Evolutionary conservation across 2,888 invertebrate genomes (phyloP), one percentile per base, ranked within the genome.

Genomic region (Apodemia duryi): DNA sequence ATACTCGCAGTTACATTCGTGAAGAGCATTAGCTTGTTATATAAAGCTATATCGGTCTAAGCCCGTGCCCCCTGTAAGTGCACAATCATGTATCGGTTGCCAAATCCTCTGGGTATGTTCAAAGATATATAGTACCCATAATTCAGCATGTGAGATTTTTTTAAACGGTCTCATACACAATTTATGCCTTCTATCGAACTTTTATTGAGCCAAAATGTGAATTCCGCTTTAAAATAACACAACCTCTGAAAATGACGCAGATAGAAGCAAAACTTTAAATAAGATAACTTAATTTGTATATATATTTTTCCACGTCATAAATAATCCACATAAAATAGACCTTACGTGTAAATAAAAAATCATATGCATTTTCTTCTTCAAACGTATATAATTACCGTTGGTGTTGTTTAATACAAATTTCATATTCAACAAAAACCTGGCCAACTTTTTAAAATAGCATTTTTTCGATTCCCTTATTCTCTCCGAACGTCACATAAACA

Each of bases 61-160:
- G 68, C 63, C 65, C 67, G 69, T 69, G 66, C 70, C 71, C 67
- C 67, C 76, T 76, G 81, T 88, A 88, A 90, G 90, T 89, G 90
- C 89, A 89, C 82, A 88, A 81, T 86, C 90, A 79, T 90, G 90
- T 90, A 86, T 84, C 81, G 86, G 85, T 86, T 88, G 86, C 88
- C 87, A 89, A 90, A 88, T 84, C 86, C 89, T 83, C 80, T 66
- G 82, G 86, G 86, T 81, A 80, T 75, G 78, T 74, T 67, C 75
- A 78, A 73, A 76, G 73, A 79, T 76, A 76, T 71, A 69, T 70
- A 71, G 72, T 69, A 73, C 78, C 79, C 80, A 83, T 86, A 86
- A 88, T 86, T 84, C 86, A 84, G 78, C 81, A 79, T 79, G 81
- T 81, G 78, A 79, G 78, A 87, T 87, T 88, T 87, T 86, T 88